Evolutionary conservation across 2,797 vertebrate species (phyloP), one percentile per base, ranked within the genome.

Genomic region (Falco columbarius): DNA sequence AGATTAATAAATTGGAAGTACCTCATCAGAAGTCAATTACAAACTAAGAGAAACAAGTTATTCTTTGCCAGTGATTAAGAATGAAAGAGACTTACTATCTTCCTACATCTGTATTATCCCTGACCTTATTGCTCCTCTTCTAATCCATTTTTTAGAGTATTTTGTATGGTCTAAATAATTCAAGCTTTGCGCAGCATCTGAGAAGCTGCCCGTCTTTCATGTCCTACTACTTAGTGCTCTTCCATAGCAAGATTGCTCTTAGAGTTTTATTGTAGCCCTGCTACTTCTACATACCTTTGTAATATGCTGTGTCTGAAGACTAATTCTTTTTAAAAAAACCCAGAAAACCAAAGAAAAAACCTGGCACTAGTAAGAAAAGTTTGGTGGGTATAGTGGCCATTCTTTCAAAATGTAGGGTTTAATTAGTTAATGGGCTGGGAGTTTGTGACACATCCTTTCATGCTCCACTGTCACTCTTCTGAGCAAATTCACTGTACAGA

Each of bases 401-500:
- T 84, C 38, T 36, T 68, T 76, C 51, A 62, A 55, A 61, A 55
- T 19, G 26, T 30, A 20, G 11, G 80, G 87, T 88, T 59, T 56
- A 55, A 2, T 70, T 61, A 70, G 34, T 79, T 62, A 47, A 0
- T 24, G 11, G 47, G 30, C 72, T 87, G 81, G 44, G 24, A 70
- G 32, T 32, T 81, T 40, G 59, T 76, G 65, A 59, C 6, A 3
- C 30, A 13, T 29, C 52, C 34, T 82, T 86, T 51, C 23, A 22
- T 20, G 24, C 11, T 80, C 40, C 5, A 3, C 49, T 67, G 46
- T 19, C 66, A 56, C 61, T 81, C 49, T 84, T 81, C 46, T 20
- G 36, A 90, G 44, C 20, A 81, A n/a, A 81, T 32, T 14, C 3
- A 2, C 61, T 0, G 0, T 3, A 46, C n/a, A 67, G 46, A 61